Evolutionary conservation across 2,888 invertebrate genomes (phyloP).

Genomic region (Scaptomyza cyrtandrae): DNA sequence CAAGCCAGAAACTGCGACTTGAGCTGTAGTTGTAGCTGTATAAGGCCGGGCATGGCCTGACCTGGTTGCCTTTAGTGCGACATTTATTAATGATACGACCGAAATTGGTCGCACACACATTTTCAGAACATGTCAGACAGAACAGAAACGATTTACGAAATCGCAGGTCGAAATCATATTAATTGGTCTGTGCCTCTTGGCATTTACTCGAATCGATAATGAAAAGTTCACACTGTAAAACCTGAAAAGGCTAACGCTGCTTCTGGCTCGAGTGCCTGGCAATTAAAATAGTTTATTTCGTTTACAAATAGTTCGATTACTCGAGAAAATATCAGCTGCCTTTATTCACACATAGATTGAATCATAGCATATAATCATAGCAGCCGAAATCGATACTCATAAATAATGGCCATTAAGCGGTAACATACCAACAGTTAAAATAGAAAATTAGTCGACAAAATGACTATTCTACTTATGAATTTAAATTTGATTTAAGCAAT

Average conservation of each 20-base stretch:
- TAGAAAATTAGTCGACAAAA: not conserved
- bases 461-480: not conserved
- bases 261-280: slow-evolving; percentile 26
- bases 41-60: slow-evolving; percentile 9
- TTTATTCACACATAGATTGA: slow-evolving; percentile 43
- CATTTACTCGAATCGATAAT: slow-evolving; percentile 67
- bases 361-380: slow-evolving; percentile 8
- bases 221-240: slow-evolving; percentile 57
- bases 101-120: slow-evolving; percentile 29
- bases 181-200: slow-evolving; percentile 63
- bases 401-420: slow-evolving; percentile 57
- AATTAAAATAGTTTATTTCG: slow-evolving; percentile 50
- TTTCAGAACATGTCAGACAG: slow-evolving; percentile 30
- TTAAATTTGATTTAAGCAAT: not conserved
- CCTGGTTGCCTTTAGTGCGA: slow-evolving; percentile 42
- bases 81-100: slow-evolving; percentile 70
- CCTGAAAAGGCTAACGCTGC: slow-evolving; percentile 46
- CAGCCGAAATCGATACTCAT: slow-evolving; percentile 61
- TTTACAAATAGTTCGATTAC: slow-evolving; percentile 41
- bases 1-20: slow-evolving; percentile 2
- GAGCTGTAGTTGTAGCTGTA: not conserved
- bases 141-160: slow-evolving; percentile 60
- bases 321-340: slow-evolving; percentile 53
- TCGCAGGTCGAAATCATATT: slow-evolving; percentile 63
- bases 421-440: not conserved